Evolutionary conservation across 2,113 vertebrate species (phyloP), one percentile per base, ranked within the genome.

Genomic region (Oryzias woworae): DNA sequence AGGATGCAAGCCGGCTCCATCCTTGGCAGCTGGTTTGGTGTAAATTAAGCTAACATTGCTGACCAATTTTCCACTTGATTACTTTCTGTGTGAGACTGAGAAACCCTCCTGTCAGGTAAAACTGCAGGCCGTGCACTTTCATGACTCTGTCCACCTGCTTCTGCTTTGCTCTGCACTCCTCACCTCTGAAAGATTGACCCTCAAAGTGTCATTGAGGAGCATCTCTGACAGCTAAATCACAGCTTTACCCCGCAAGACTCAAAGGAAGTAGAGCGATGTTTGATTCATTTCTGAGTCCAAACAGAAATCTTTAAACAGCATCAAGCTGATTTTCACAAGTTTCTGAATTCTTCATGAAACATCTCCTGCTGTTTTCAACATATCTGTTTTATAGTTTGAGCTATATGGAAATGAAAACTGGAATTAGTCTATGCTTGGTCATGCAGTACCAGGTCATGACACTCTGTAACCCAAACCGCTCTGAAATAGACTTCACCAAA

Each of bases 61-160:
- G 66, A 81, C 66, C 74, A 48, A 10, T 12, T 69, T 71, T 80
- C 76, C 80, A 71, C 7, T 20, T 22, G 7, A 14, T 69, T 71
- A 77, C 76, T 82, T 75, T 17, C 8, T 17, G 10, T 44, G 69
- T 58, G 61, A 24, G 71, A 52, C 63, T 59, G 24, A 24, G 41
- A 44, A 65, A 49, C 63, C 63, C 54, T 71, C 53, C 72, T 67
- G 53, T 68, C 72, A 75, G 76, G 62, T 68, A 62, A 65, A 72
- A 77, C 62, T 69, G 69, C 51, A 74, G 77, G 80, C 66, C 62
- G 66, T 81, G 65, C 66, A 51, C 77, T 88, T 88, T 79, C 73
- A 85, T 85, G 80, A 75, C 68, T 57, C 47, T 56, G 31, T 55
- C 66, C 67, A 58, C 66, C 23, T 26, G 66, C 64, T 31, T 26